Evolutionary conservation across 2,888 invertebrate species (phyloP).

Genomic region (Periphyllus acericola): DNA sequence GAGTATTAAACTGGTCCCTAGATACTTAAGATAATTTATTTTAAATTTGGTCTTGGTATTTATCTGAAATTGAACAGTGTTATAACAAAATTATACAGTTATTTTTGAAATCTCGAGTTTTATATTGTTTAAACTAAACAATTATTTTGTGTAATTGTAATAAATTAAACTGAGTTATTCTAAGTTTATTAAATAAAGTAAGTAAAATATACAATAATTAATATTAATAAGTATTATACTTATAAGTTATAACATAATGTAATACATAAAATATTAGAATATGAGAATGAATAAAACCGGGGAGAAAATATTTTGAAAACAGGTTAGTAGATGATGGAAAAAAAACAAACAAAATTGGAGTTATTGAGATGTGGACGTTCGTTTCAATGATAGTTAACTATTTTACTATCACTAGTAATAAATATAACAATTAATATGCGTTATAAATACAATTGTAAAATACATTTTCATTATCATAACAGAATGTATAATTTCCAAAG

Average conservation of each 20-base stretch:
- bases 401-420: not conserved
- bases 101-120: not conserved
- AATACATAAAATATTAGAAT: not conserved
- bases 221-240: not conserved
- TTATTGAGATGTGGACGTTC: constrained; percentile 5
- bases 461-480: not conserved
- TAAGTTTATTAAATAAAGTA: too few relatives aligned
- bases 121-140: not conserved
- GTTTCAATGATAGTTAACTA: not conserved
- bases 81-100: not conserved
- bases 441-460: not conserved
- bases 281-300: not conserved
- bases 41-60: not conserved
- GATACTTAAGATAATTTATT: constrained; percentile 10
- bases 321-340: not conserved
- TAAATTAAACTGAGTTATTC: too few relatives aligned
- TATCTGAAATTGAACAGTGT: not conserved
- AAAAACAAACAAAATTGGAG: constrained; percentile 1
- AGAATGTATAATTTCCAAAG: not conserved
- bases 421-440: not conserved
- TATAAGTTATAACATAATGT: not conserved
- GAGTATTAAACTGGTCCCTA: constrained; percentile 30
- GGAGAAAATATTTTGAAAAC: constrained; percentile 18
- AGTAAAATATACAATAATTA: not conserved
- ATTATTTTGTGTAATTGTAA: too few relatives aligned